phyloP scores from a whole-genome alignment of 1,140 invertebrate genomes.

The Neuroterus valhalla region DNA sequence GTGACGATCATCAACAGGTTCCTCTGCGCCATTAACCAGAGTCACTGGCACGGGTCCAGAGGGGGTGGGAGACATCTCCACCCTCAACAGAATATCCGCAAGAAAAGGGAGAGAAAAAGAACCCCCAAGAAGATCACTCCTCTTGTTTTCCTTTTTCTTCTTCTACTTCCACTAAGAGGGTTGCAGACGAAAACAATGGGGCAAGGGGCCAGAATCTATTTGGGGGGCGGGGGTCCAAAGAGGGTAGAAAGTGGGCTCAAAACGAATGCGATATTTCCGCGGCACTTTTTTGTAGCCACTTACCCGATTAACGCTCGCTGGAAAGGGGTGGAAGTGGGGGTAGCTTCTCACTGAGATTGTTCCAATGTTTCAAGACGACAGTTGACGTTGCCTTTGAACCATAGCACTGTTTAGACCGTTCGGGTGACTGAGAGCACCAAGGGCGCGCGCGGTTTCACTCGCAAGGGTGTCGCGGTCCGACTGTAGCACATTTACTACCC shows the following conservation, averaged over 20 bases:
- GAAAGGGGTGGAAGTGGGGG: neutral
- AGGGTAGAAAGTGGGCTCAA: neutral
- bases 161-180: neutral
- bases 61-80: slow-evolving; percentile 13
- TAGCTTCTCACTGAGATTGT: slow-evolving; percentile 1
- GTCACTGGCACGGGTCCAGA: slow-evolving; percentile 66
- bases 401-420: slow-evolving; percentile 56
- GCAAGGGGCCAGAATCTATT: too few relatives aligned
- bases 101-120: slow-evolving; percentile 17
- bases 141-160: neutral
- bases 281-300: slow-evolving; percentile 1
- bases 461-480: slow-evolving; percentile 72
- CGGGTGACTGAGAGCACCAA: slow-evolving; percentile 46
- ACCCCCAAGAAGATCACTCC: slow-evolving; percentile 33
- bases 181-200: too few relatives aligned
- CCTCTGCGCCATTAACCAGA: slow-evolving; percentile 58
- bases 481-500: slow-evolving; percentile 72
- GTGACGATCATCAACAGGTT: slow-evolving; percentile 67
- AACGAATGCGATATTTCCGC: neutral
- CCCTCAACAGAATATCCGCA: slow-evolving; percentile 10
- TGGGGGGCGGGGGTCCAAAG: neutral
- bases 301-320: slow-evolving; percentile 25
- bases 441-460: slow-evolving; percentile 67
- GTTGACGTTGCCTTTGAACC: slow-evolving; percentile 50
- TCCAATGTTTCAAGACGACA: neutral